These are phyloP conservation scores for Chelon labrosus DNA, from an alignment of 2,797 vertebrate genomes.

Conservation along the genomic window DNA sequence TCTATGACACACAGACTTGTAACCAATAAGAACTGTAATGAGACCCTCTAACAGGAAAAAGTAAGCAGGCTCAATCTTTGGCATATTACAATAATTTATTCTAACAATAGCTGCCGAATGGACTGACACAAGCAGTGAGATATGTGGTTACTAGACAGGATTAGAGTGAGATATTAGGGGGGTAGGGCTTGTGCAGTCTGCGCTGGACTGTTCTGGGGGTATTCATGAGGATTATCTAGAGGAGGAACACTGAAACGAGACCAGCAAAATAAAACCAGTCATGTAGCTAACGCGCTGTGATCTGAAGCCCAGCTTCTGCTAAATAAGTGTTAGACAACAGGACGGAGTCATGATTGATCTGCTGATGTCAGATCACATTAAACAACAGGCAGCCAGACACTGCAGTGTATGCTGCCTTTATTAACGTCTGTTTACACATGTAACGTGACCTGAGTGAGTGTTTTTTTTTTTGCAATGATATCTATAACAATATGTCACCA, in stretches of 20 bases:
- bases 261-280: constrained; percentile 19
- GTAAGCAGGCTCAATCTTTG: constrained; percentile 56
- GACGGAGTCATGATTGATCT: constrained; percentile 6
- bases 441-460: background rate
- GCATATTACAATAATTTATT: constrained; percentile 57
- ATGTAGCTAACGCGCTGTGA: constrained; percentile 1
- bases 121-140: constrained; percentile 54
- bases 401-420: background rate
- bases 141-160: constrained; percentile 71
- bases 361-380: constrained; percentile 2
- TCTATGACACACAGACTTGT: constrained; percentile 79
- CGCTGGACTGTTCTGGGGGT: constrained; percentile 54
- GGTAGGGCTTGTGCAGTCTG: constrained; percentile 33
- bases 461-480: too few species aligned
- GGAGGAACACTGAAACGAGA: constrained; percentile 45
- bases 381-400: constrained; percentile 9
- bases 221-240: constrained; percentile 63
- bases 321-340: constrained; percentile 8
- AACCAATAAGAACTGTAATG: constrained; percentile 82
- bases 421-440: constrained; percentile 14
- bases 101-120: constrained; percentile 55
- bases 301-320: constrained; percentile 6
- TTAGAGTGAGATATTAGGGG: constrained; percentile 62
- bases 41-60: constrained; percentile 64
- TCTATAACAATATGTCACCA: constrained; percentile 30